Evolutionary conservation across 1,140 invertebrate genomes (phyloP), one percentile per base, ranked within the genome.

Genomic region (Anoplophora glabripennis): DNA sequence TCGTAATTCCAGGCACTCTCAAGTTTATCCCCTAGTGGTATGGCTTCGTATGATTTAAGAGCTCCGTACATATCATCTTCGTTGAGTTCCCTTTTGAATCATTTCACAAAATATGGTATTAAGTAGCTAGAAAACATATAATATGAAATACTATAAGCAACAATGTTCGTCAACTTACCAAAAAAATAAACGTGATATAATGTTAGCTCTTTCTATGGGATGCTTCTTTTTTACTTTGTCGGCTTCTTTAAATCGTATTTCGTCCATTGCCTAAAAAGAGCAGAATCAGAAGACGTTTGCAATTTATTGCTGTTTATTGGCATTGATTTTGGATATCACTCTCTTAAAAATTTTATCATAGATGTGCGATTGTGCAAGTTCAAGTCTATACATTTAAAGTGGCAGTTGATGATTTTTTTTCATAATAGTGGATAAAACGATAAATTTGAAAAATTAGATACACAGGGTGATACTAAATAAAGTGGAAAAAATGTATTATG

Each of bases 1-100:
- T 84, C 80, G 33, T 64, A 61, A 7, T 78, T 73, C 84, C 82
- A 84, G 12, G 77, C 76, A 65, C 73, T 78, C 65, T 81, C 77
- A 34, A 88, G 72, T 40, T 74, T 71, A 64, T 84, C 77, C 14
- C 85, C 84, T 65, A 84, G 66, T 5, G 64, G 53, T 38, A 52
- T 62, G 3, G 69, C 68, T 11, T 68, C 64, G 21, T 65, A 62
- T n/a, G 52, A 44, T 17, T 35, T 47, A 34, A 67, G 21, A 11
- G 55, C 38, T 42, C 45, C 33, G 15, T 61, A 66, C 17, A 71
- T 53, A 45, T 71, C 69, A 36, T 71, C 66, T 63, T 70, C 69
- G 4, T 53, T 64, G 10, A 71, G 36, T 41, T 64, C 66, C 37
- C 44, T 60, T 60, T 55, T 63, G 10, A 52, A 68, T 34, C 69